Evolutionary conservation across 1,140 invertebrate genomes (phyloP).

Genomic region (Zophobas atratus): DNA sequence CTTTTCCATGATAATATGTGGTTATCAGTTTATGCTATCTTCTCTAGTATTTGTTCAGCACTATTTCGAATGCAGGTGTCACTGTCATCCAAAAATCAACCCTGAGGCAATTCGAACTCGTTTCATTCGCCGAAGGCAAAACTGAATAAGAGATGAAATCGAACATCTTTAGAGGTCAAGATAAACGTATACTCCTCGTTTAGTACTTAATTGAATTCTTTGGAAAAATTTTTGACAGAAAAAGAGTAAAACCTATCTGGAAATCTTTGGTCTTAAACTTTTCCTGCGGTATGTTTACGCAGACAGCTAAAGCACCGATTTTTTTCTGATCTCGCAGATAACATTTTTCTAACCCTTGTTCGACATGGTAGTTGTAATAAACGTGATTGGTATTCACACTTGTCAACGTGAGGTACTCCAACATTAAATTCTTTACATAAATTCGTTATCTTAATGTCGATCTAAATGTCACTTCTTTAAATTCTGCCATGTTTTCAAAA

Average conservation of each 20-base stretch:
- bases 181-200: no score
- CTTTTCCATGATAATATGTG: neutral
- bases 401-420: slow-evolving; percentile 4
- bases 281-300: slow-evolving; percentile 6
- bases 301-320: neutral
- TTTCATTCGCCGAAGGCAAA: neutral
- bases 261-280: no score
- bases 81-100: neutral
- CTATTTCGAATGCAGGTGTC: slow-evolving; percentile 6
- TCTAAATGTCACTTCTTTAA: neutral
- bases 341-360: slow-evolving; percentile 19
- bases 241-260: no score
- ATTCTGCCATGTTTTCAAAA: slow-evolving; percentile 12
- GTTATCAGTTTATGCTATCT: slow-evolving; percentile 1
- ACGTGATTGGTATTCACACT: slow-evolving; percentile 11
- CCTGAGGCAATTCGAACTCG: neutral
- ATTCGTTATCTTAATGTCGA: slow-evolving; percentile 9
- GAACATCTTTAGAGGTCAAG: no score
- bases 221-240: no score
- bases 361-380: slow-evolving; percentile 17
- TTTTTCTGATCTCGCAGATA: neutral
- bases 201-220: neutral
- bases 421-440: slow-evolving; percentile 25
- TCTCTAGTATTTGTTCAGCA: neutral
- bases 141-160: neutral